phyloP scores from a whole-genome alignment of 2,113 vertebrate genomes.

The Hemiscyllium ocellatum region DNA sequence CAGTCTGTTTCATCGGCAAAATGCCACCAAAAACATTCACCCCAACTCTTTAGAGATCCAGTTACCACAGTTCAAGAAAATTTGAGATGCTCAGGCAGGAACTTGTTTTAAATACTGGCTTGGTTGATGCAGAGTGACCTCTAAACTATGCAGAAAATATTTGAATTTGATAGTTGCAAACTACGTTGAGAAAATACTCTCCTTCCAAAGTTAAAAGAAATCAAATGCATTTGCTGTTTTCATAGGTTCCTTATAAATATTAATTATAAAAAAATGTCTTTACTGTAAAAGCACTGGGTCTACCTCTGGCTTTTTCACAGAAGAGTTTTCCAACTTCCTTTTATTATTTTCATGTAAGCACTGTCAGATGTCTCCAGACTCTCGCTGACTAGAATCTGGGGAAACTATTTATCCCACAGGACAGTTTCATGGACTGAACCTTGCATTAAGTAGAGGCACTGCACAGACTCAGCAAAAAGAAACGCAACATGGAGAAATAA shows the following conservation, averaged over 20 bases:
- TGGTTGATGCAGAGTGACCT: neutral
- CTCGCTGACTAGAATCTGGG: neutral
- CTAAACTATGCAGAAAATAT: slow-evolving; percentile 20
- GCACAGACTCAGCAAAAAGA: neutral
- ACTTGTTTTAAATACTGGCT: slow-evolving; percentile 9
- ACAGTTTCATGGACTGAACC: neutral
- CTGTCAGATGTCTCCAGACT: neutral
- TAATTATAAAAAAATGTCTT: neutral
- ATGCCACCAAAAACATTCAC: slow-evolving; percentile 36
- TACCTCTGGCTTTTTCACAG: slow-evolving; percentile 7
- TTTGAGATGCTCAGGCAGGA: slow-evolving; percentile 22
- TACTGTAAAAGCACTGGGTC: neutral
- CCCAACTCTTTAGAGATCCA: neutral
- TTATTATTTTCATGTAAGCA: neutral
- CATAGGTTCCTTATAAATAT: slow-evolving; percentile 29
- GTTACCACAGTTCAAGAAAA: slow-evolving; percentile 32
- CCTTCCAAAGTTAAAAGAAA: slow-evolving; percentile 23
- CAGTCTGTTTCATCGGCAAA: slow-evolving; percentile 4
- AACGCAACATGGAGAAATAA: neutral
- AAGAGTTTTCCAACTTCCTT: slow-evolving; percentile 3
- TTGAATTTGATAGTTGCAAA: slow-evolving; percentile 16
- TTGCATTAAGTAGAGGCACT: neutral
- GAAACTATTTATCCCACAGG: neutral
- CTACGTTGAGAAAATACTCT: slow-evolving; percentile 29
- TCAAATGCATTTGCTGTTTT: slow-evolving; percentile 26